These are phyloP conservation scores for Meghimatium bilineatum DNA, from an alignment of 2,888 invertebrate genomes.

Conservation along the genomic window DNA sequence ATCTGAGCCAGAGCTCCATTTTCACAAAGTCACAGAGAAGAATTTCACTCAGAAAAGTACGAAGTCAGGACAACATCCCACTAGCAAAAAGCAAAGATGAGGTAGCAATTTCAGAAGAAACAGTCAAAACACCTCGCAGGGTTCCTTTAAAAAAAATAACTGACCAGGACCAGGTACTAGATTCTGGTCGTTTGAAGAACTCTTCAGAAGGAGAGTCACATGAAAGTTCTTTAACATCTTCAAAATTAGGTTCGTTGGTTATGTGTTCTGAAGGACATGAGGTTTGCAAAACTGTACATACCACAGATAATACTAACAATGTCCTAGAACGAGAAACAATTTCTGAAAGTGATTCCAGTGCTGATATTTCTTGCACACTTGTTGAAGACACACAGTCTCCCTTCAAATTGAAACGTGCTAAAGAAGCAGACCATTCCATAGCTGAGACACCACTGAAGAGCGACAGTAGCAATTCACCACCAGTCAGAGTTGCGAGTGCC, in stretches of 20 bases:
- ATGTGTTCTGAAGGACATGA: not conserved
- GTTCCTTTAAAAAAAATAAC: conserved; percentile 38
- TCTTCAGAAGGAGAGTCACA: conserved; percentile 59
- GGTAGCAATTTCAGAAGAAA: not conserved
- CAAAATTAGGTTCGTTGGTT: not conserved
- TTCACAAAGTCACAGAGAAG: not conserved
- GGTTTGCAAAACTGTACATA: not conserved
- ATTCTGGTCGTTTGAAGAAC: conserved; percentile 23
- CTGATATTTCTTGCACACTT: conserved; percentile 48
- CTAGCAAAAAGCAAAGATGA: not conserved
- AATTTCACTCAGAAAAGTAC: conserved; percentile 36
- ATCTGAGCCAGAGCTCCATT: conserved; percentile 28
- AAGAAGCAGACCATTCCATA: conserved; percentile 49
- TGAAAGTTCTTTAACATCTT: conserved; percentile 29
- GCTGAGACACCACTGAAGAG: conserved; percentile 63
- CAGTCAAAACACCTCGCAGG: conserved; percentile 17
- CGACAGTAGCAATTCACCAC: conserved; percentile 47
- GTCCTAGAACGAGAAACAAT: not conserved
- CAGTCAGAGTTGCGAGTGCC: conserved; percentile 54
- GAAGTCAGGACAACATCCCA: conserved; percentile 36
- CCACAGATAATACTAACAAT: not conserved
- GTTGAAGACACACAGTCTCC: conserved; percentile 72
- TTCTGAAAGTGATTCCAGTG: conserved; percentile 39
- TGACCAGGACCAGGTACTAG: not conserved
- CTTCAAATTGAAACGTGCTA: conserved; percentile 46